Conservation (phyloP, 2,797 vertebrate genomes). For the Oreonectes daqikongensis region DNA sequence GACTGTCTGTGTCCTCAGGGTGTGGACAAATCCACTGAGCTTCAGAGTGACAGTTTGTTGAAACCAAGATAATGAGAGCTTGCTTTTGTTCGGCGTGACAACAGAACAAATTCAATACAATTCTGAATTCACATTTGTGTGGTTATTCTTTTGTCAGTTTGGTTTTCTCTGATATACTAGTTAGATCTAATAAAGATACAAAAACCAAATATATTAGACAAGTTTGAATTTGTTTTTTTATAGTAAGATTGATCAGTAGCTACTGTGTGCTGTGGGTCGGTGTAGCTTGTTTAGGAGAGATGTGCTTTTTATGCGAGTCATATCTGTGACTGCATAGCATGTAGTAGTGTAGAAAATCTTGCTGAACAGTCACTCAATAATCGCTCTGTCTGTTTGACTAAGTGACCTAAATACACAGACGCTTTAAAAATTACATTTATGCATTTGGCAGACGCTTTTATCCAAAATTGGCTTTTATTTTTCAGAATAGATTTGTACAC, state of each 20-base stretch:
- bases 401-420: too few relatives aligned
- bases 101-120: neutral
- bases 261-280: neutral
- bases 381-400: too few relatives aligned
- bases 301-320: neutral
- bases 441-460: too few relatives aligned
- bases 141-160: neutral
- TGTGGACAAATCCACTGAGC: slow-evolving; percentile 36
- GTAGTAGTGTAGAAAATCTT: too few relatives aligned
- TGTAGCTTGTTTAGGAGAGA: neutral
- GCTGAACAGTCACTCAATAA: too few relatives aligned
- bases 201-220: neutral
- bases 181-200: neutral
- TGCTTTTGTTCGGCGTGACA: slow-evolving; percentile 31
- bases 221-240: neutral
- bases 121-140: neutral
- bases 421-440: too few relatives aligned
- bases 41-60: slow-evolving; percentile 23
- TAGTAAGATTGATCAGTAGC: neutral
- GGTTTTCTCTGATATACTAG: neutral
- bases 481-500: too few relatives aligned
- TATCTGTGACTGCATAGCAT: too few relatives aligned
- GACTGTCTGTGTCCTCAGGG: slow-evolving; percentile 13
- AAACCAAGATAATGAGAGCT: slow-evolving; percentile 27
- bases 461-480: too few relatives aligned